Percentiles rank a stretch among this genome's conserved stretches.
phyloP scores from a whole-genome alignment of 2,797 vertebrate genomes.

The Lycodopsis pacificus region DNA sequence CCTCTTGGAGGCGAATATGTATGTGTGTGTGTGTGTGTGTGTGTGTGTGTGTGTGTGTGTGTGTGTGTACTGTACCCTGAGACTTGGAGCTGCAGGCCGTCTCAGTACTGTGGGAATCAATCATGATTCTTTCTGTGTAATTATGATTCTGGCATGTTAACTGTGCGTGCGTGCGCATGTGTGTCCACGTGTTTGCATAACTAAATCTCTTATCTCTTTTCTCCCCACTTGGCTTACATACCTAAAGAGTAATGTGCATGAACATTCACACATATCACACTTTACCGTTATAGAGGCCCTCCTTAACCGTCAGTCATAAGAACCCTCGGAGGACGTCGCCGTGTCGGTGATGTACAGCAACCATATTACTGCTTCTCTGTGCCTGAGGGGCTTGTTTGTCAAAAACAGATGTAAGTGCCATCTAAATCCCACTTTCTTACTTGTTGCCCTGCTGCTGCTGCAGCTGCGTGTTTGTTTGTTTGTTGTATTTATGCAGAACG shows the following conservation, averaged over 20 bases:
- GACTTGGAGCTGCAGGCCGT: conserved; percentile 45
- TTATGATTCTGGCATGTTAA: conserved; percentile 49
- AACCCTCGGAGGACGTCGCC: conserved; percentile 47
- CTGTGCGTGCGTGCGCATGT: conserved; percentile 4
- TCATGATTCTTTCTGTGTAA: conserved; percentile 52
- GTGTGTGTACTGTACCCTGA: conserved; percentile 8
- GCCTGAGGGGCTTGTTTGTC: conserved; percentile 66
- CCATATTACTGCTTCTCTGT: conserved; percentile 28
- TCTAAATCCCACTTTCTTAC: conserved; percentile 50
- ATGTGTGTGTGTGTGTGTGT: not conserved
- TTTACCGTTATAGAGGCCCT: conserved; percentile 8
- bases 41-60: conserved; percentile 3
- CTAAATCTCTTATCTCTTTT: not conserved
- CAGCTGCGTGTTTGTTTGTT: not conserved
- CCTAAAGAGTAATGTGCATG: conserved; percentile 11
- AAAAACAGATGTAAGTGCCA: conserved; percentile 64
- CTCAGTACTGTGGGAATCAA: conserved; percentile 47
- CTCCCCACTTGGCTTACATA: not conserved
- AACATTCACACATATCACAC: conserved; percentile 13
- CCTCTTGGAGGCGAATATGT: conserved; percentile 9
- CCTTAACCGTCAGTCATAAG: conserved; percentile 12
- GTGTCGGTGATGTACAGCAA: conserved; percentile 37
- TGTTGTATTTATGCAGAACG: conserved; percentile 15
- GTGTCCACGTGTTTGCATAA: not conserved
- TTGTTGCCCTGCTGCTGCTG: conserved; percentile 16